phyloP scores from a whole-genome alignment of 2,888 invertebrate genomes.

The Acrocyrtus sp. region DNA sequence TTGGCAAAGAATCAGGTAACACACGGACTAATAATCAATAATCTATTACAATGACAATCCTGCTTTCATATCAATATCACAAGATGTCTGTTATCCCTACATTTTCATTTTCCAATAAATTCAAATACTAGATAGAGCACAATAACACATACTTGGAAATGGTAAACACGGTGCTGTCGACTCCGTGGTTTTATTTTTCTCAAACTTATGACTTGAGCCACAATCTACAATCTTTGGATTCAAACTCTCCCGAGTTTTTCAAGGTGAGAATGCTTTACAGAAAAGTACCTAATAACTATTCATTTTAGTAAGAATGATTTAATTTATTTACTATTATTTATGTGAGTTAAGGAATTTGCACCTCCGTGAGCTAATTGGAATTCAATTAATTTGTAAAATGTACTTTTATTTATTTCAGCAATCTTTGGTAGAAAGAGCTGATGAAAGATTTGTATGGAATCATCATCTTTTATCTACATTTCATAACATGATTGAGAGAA shows the following conservation, averaged over 20 bases:
- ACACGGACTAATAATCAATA: slow-evolving; percentile 12
- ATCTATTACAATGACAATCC: too few relatives aligned
- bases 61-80: background rate
- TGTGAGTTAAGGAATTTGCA: too few relatives aligned
- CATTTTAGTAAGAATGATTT: too few relatives aligned
- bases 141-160: slow-evolving; percentile 87
- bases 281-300: background rate
- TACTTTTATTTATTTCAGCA: too few relatives aligned
- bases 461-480: slow-evolving; percentile 80
- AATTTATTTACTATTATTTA: too few relatives aligned
- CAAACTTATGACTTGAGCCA: slow-evolving; percentile 94
- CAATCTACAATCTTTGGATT: slow-evolving; percentile 86
- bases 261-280: slow-evolving; percentile 68
- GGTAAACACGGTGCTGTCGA: slow-evolving; percentile 82
- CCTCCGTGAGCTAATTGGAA: too few relatives aligned
- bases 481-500: slow-evolving; percentile 67
- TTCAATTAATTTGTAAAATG: too few relatives aligned
- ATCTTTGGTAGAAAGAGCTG: slow-evolving; percentile 82
- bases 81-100: too few relatives aligned
- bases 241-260: slow-evolving; percentile 84
- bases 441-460: slow-evolving; percentile 95
- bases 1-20: slow-evolving; percentile 80
- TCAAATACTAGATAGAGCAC: slow-evolving; percentile 82
- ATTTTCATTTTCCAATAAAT: too few relatives aligned
- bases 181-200: slow-evolving; percentile 92